A percentile compares a stretch with the other conserved stretches of the same genome.
phyloP scores from a whole-genome alignment of 2,888 invertebrate genomes.

The Metalampra italica region DNA sequence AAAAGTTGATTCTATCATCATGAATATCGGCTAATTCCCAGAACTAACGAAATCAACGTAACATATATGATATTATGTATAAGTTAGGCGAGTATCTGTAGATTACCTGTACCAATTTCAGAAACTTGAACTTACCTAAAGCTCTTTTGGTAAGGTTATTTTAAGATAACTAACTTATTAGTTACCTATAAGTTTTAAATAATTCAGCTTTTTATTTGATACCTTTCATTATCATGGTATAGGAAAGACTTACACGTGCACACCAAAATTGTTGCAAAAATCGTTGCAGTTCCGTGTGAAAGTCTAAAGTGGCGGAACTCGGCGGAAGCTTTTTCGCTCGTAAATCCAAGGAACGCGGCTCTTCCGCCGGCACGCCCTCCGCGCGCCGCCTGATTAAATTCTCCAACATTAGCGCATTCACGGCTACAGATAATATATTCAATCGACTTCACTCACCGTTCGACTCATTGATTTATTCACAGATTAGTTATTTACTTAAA shows the following conservation, averaged over 20 bases:
- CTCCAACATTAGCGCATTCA: conserved; percentile 56
- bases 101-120: no score
- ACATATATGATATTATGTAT: no score
- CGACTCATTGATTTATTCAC: conserved; percentile 39
- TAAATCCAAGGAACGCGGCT: conserved; percentile 49
- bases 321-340: conserved; percentile 54
- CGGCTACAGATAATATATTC: conserved; percentile 53
- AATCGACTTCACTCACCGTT: conserved; percentile 42
- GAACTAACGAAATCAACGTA: no score
- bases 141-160: no score
- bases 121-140: no score
- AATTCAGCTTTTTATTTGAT: no score
- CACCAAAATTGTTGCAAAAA: conserved; percentile 8
- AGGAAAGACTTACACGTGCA: neutral
- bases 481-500: conserved; percentile 13
- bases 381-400: conserved; percentile 49
- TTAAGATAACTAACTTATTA: no score
- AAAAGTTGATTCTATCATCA: no score
- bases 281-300: conserved; percentile 7
- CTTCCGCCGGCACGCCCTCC: conserved; percentile 38
- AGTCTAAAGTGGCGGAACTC: conserved; percentile 7
- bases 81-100: no score
- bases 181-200: no score
- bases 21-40: no score
- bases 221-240: no score